phyloP scores from a whole-genome alignment of 2,888 invertebrate genomes.

The Drosophila koepferae region DNA sequence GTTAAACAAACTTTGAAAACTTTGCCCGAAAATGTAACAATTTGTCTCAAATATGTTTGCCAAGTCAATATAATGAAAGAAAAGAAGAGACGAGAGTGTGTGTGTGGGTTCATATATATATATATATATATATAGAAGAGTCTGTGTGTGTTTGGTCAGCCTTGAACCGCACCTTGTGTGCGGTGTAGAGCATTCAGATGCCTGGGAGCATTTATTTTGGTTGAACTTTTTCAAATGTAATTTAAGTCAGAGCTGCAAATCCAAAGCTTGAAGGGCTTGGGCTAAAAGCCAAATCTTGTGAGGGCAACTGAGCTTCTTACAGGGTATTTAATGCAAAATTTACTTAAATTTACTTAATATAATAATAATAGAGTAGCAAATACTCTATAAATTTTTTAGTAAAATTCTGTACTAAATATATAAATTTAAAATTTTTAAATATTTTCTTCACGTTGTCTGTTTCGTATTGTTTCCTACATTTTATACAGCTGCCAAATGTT shows the following conservation, averaged over 20 bases:
- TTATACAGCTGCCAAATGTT: no score
- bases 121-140: no score
- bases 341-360: background rate
- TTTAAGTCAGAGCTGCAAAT: background rate
- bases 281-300: background rate
- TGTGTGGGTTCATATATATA: background rate
- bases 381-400: background rate
- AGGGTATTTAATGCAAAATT: background rate
- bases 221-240: constrained; percentile 3
- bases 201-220: background rate
- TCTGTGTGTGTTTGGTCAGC: constrained; percentile 37
- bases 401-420: background rate
- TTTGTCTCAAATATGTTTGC: constrained; percentile 64
- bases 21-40: constrained; percentile 50
- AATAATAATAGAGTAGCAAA: no score
- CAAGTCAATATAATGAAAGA: constrained; percentile 17
- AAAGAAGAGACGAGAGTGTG: background rate
- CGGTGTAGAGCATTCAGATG: background rate
- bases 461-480: no score
- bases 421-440: background rate
- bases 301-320: background rate
- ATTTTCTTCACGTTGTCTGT: background rate
- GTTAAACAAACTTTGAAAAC: constrained; percentile 5
- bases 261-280: background rate
- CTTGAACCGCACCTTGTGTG: constrained; percentile 41